Evolutionary conservation across 2,888 invertebrate species (phyloP).

Genomic region (Strigamia transsilvanica): DNA sequence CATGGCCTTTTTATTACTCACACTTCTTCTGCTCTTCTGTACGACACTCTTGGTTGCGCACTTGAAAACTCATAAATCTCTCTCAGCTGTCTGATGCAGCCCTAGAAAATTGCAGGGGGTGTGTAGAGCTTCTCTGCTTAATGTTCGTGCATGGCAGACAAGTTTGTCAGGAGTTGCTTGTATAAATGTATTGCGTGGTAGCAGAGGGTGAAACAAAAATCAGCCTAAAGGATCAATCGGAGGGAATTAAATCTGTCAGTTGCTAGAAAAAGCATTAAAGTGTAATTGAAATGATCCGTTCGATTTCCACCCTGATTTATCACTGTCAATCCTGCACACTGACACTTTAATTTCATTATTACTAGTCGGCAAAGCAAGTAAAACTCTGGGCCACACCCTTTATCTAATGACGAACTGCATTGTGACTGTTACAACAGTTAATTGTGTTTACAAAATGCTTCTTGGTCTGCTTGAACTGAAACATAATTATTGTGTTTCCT

Average conservation of each 20-base stretch:
- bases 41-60: not conserved
- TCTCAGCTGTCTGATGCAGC: slow-evolving; percentile 30
- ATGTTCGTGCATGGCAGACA: slow-evolving; percentile 16
- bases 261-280: not conserved
- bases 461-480: not conserved
- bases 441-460: not conserved
- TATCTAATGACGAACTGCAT: not conserved
- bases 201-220: not conserved
- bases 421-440: slow-evolving; percentile 15
- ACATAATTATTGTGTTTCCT: slow-evolving; percentile 15
- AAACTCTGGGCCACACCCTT: slow-evolving; percentile 5
- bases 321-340: not conserved
- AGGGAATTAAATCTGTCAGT: not conserved
- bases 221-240: not conserved
- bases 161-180: slow-evolving; percentile 31
- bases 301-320: not conserved
- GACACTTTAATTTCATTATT: not conserved
- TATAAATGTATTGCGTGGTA: not conserved
- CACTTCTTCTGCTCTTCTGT: not conserved
- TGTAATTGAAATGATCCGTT: not conserved
- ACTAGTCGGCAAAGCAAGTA: not conserved
- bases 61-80: slow-evolving; percentile 33
- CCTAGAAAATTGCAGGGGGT: slow-evolving; percentile 28
- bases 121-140: slow-evolving; percentile 36
- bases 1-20: not conserved